Percentiles rank a stretch among this genome's conserved stretches.
These are phyloP conservation scores for Stomorhina lunata DNA, from an alignment of 2,888 invertebrate genomes.

Conservation along the genomic window DNA sequence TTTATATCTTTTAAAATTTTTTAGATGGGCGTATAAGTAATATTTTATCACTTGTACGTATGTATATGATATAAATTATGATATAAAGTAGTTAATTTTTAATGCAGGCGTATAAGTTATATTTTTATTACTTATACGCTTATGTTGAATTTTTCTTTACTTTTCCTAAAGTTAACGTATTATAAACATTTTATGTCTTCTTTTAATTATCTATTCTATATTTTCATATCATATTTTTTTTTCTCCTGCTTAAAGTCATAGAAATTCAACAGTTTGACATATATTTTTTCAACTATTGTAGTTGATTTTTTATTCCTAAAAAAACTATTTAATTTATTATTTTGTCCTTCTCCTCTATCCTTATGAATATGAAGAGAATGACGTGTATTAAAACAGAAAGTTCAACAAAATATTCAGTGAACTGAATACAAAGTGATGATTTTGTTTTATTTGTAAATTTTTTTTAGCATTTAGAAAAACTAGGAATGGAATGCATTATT, in stretches of 20 bases:
- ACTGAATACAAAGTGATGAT: constrained; percentile 42
- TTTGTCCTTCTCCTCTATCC: not conserved
- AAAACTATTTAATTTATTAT: not conserved
- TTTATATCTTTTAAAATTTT: too few relatives aligned
- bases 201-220: not conserved
- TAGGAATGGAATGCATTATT: not conserved
- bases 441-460: constrained; percentile 30
- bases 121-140: too few relatives aligned
- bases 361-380: not conserved
- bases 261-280: not conserved
- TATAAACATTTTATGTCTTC: not conserved
- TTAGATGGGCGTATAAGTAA: too few relatives aligned
- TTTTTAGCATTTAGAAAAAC: not conserved
- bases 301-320: not conserved
- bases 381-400: constrained; percentile 3
- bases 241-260: not conserved
- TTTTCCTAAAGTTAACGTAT: not conserved
- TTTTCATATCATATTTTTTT: not conserved
- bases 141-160: too few relatives aligned
- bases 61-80: too few relatives aligned
- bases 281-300: too few relatives aligned
- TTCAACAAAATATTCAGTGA: constrained; percentile 42
- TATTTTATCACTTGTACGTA: too few relatives aligned
- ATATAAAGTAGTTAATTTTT: too few relatives aligned
- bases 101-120: too few relatives aligned